Conservation (phyloP, 2,113 vertebrate species). For the Suncus etruscus region DNA sequence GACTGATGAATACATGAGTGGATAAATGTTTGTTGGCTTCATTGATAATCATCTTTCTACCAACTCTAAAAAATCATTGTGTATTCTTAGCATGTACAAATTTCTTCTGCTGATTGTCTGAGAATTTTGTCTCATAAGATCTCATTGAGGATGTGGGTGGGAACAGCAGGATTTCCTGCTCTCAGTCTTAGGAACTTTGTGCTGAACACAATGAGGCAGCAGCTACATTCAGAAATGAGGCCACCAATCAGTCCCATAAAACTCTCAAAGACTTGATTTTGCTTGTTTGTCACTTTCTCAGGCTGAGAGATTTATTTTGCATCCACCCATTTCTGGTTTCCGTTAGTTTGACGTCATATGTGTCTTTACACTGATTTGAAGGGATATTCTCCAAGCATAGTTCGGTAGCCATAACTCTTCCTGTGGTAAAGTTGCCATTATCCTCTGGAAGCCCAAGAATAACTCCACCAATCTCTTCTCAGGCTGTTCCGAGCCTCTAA, state of each 20-base stretch:
- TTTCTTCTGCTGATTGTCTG: not conserved
- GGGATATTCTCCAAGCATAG: not conserved
- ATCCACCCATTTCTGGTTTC: conserved; percentile 30
- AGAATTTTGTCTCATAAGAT: conserved; percentile 35
- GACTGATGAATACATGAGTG: not conserved
- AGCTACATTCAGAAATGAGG: not conserved
- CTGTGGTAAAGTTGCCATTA: conserved; percentile 12
- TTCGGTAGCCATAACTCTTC: not conserved
- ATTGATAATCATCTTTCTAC: not conserved
- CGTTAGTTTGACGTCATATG: conserved; percentile 28
- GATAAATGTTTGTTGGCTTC: not conserved
- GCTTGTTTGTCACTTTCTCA: conserved; percentile 50
- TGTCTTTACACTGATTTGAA: conserved; percentile 47
- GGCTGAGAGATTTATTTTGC: conserved; percentile 7
- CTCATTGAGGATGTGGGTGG: conserved; percentile 59
- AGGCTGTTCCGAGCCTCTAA: not conserved
- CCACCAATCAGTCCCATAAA: not conserved
- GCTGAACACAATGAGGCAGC: not conserved
- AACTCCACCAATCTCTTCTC: not conserved
- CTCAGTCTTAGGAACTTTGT: conserved; percentile 49
- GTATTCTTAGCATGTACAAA: conserved; percentile 23
- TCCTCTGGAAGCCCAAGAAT: not conserved
- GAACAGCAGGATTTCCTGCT: conserved; percentile 75
- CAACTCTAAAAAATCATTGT: conserved; percentile 5
- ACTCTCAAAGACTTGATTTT: conserved; percentile 45